These are phyloP conservation scores for Pegoplata infirma DNA, from an alignment of 2,888 invertebrate genomes.

Conservation along the genomic window DNA sequence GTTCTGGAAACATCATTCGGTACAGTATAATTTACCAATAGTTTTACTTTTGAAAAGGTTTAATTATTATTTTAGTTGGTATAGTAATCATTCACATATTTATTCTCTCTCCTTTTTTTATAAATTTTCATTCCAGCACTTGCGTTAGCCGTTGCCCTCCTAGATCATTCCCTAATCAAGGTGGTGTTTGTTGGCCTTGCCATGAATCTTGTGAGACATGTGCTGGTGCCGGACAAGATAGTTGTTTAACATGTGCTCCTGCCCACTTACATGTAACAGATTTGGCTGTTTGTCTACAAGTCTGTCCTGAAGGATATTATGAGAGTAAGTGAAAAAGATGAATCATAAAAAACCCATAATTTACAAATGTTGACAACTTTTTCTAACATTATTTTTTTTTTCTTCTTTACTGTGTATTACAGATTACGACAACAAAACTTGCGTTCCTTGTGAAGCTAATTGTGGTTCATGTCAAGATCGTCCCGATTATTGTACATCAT, in stretches of 20 bases:
- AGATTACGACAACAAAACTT: slow-evolving; percentile 86
- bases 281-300: slow-evolving; percentile 90
- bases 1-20: too few relatives aligned
- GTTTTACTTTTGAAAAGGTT: too few relatives aligned
- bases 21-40: too few relatives aligned
- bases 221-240: slow-evolving; percentile 91
- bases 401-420: slow-evolving; percentile 39
- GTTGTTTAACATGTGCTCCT: slow-evolving; percentile 90
- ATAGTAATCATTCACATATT: too few relatives aligned
- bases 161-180: slow-evolving; percentile 89
- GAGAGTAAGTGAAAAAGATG: slow-evolving; percentile 82
- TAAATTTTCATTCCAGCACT: too few relatives aligned
- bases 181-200: slow-evolving; percentile 90
- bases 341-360: not conserved
- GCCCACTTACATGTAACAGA: slow-evolving; percentile 90
- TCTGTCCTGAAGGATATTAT: slow-evolving; percentile 93
- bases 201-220: slow-evolving; percentile 94
- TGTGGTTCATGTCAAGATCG: slow-evolving; percentile 91
- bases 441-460: slow-evolving; percentile 91
- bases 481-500: slow-evolving; percentile 90
- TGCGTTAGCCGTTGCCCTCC: slow-evolving; percentile 92
- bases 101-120: not conserved
- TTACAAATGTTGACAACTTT: not conserved
- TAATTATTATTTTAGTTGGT: too few relatives aligned
- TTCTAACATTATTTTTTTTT: not conserved